Base-by-base conservation (phyloP, 2,888 invertebrate species). In the Rhopalosiphum nymphaeae region DNA sequence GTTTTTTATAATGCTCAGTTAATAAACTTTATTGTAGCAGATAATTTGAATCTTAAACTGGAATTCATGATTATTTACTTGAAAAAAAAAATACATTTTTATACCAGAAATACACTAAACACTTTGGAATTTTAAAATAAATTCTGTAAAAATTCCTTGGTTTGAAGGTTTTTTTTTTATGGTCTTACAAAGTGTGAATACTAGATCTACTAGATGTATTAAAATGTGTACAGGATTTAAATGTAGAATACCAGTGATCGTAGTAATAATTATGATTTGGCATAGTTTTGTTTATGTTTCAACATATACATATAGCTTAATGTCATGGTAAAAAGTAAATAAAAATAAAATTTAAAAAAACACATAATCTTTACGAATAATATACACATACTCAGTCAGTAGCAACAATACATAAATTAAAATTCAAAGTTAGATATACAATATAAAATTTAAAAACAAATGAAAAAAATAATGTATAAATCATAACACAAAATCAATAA, bases 381-480 rank as follows among this genome's bases (percentile, higher is more conserved):
- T 94, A 91, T 94, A 94, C 93, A 94, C 85, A 90, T 94, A 94
- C 93, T 94, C 93, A 94, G 93, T 94, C 93, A 90, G 89, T 94
- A 94, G 93, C 93, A 94, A 94, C 93, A 94, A 94, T 94, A 94
- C 90, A 94, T 94, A 94, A 94, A 94, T 90, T 91, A 86, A 92
- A 94, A 94, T 90, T 94, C 61, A 85, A 90, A 90, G 90, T 85
- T 90, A 90, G 46, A 88, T 61, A 49, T 90, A 94, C 85, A 94
- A 91, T 94, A 94, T 94, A 94, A 94, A 94, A 94, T 94, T 93
- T 94, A 94, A 94, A 92, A 94, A 94, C 93, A 94, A 94, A 94
- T 90, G 90, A 86, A 88, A 93, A 87, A 92, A 91, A 93, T 86
- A 86, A 61, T 49, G 57, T 91, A 91, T 61, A 91, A 94, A 94